Evolutionary conservation across 2,113 vertebrate genomes (phyloP).

Genomic region (Oreochromis tanganicae): DNA sequence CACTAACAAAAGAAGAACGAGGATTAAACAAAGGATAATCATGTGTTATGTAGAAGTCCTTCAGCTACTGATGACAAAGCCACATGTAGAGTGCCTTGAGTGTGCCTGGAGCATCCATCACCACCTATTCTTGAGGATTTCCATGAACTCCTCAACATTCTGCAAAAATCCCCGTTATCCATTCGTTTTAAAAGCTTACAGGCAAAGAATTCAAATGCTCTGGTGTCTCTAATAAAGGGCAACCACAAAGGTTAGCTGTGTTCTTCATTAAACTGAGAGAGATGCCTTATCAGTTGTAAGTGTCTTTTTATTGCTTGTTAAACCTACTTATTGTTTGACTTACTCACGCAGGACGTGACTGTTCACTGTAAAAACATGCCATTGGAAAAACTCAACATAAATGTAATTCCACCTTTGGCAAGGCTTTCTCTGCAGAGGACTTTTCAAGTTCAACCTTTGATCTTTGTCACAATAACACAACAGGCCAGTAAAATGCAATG

Average conservation of each 20-base stretch:
- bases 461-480: constrained; percentile 65
- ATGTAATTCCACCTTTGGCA: constrained; percentile 34
- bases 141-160: constrained; percentile 33
- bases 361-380: constrained; percentile 42
- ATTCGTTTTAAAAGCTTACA: not conserved
- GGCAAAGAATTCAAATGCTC: constrained; percentile 4
- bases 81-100: constrained; percentile 8
- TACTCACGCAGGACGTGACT: constrained; percentile 43
- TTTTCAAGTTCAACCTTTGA: constrained; percentile 69
- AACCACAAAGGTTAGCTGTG: constrained; percentile 5
- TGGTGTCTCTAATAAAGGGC: constrained; percentile 14
- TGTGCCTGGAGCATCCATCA: constrained; percentile 21
- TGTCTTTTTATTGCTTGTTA: constrained; percentile 68
- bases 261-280: constrained; percentile 55
- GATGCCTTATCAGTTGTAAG: constrained; percentile 58
- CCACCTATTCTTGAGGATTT: not conserved
- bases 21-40: not conserved
- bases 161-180: constrained; percentile 12
- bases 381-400: constrained; percentile 35
- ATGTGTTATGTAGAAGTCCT: not conserved
- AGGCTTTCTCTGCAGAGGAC: constrained; percentile 32
- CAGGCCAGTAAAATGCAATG: constrained; percentile 54
- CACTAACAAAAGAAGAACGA: not conserved
- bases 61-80: constrained; percentile 12
- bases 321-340: constrained; percentile 51